These are phyloP conservation scores for Platorchestia sp. DNA, from an alignment of 1,140 invertebrate species.

Conservation along the genomic window DNA sequence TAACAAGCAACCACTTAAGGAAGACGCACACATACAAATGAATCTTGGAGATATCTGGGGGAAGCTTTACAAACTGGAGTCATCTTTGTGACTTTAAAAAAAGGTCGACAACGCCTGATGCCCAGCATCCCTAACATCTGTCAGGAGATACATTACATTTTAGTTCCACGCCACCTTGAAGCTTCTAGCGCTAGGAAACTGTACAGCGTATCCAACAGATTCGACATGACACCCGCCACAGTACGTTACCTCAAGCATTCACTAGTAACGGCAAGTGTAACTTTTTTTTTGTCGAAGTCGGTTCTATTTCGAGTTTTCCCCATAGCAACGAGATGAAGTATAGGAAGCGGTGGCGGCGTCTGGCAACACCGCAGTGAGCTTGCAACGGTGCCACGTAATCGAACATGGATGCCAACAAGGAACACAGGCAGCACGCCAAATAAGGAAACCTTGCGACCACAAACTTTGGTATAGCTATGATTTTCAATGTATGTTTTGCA, in stretches of 20 bases:
- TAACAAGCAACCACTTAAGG: too few relatives aligned
- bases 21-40: too few relatives aligned
- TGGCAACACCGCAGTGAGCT: not conserved
- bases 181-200: not conserved
- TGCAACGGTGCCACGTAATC: conserved; percentile 43
- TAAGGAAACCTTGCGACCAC: not conserved
- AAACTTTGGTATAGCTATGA: not conserved
- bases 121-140: not conserved
- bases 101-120: not conserved
- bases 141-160: not conserved
- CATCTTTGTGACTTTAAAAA: too few relatives aligned
- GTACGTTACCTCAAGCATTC: not conserved
- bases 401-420: conserved; percentile 14
- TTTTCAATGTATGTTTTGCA: not conserved
- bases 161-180: not conserved
- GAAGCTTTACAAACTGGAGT: too few relatives aligned
- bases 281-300: not conserved
- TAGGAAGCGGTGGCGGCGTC: not conserved
- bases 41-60: too few relatives aligned
- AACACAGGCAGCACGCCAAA: not conserved
- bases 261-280: not conserved
- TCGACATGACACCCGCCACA: not conserved
- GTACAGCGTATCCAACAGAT: not conserved
- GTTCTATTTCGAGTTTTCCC: conserved; percentile 26
- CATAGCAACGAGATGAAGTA: conserved; percentile 18